Conservation (phyloP, 2,113 vertebrate species). For the Peucedramus taeniatus region DNA sequence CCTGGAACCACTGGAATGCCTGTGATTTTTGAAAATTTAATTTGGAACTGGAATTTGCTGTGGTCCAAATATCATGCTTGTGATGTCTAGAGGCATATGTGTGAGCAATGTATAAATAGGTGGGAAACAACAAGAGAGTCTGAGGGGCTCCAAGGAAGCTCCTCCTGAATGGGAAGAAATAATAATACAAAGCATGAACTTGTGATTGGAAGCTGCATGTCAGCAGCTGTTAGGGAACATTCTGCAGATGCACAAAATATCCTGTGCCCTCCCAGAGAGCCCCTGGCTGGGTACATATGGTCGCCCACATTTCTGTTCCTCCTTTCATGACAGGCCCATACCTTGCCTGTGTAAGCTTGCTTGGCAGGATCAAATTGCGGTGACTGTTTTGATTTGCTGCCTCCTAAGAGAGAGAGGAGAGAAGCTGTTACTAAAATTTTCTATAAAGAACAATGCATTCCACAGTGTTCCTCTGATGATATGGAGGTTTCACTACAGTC, state of each 20-base stretch:
- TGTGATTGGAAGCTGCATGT: background rate
- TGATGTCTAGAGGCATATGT: rapidly evolving
- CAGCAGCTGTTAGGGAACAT: background rate
- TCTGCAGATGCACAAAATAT: background rate
- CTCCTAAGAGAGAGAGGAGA: conserved; percentile 52
- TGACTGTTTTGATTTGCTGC: conserved; percentile 75
- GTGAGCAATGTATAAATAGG: background rate
- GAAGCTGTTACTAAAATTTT: background rate
- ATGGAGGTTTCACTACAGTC: background rate
- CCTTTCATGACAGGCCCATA: background rate
- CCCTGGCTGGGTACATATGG: background rate
- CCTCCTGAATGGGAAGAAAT: background rate
- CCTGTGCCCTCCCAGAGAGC: background rate
- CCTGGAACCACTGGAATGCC: background rate
- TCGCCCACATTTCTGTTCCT: background rate
- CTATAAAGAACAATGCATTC: background rate
- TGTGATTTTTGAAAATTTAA: background rate
- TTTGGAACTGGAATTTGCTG: background rate
- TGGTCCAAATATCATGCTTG: background rate
- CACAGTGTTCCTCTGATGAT: background rate
- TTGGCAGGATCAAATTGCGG: conserved; percentile 88
- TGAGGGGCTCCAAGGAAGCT: background rate
- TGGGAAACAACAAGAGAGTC: background rate
- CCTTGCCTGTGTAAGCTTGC: conserved; percentile 68
- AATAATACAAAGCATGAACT: background rate